These are phyloP conservation scores for Calameuta idolon DNA, from an alignment of 2,888 invertebrate species.

Conservation along the genomic window DNA sequence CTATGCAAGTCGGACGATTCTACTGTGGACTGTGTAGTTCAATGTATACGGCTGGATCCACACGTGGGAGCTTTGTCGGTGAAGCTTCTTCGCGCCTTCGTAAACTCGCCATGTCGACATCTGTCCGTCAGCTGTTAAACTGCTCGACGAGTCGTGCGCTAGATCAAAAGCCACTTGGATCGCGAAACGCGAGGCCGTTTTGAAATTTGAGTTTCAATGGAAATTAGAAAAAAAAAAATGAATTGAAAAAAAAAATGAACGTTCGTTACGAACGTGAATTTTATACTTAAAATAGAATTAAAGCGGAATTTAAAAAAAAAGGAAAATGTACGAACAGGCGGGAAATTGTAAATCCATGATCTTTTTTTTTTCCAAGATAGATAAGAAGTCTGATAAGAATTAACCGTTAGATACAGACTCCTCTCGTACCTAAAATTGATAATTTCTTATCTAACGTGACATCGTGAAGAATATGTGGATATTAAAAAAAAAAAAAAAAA, in stretches of 20 bases:
- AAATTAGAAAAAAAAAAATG: neutral
- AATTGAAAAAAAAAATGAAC: neutral
- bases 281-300: neutral
- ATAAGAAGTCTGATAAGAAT: neutral
- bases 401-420: neutral
- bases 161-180: constrained; percentile 6
- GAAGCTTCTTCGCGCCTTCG: neutral
- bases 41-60: neutral
- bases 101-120: constrained; percentile 13
- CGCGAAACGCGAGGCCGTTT: neutral
- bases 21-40: neutral
- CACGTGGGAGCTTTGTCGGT: constrained; percentile 2
- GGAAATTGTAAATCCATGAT: neutral
- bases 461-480: neutral
- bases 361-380: neutral
- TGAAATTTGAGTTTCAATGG: neutral
- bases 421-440: neutral
- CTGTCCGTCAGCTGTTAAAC: constrained; percentile 21
- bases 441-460: neutral
- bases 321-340: neutral
- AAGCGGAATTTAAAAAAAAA: neutral
- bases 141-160: neutral
- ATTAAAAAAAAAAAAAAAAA: neutral
- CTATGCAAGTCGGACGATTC: neutral
- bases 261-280: neutral